Evolutionary conservation across 2,113 vertebrate genomes (phyloP), one percentile per base, ranked within the genome.

Genomic region (Onychostruthus taczanowskii): DNA sequence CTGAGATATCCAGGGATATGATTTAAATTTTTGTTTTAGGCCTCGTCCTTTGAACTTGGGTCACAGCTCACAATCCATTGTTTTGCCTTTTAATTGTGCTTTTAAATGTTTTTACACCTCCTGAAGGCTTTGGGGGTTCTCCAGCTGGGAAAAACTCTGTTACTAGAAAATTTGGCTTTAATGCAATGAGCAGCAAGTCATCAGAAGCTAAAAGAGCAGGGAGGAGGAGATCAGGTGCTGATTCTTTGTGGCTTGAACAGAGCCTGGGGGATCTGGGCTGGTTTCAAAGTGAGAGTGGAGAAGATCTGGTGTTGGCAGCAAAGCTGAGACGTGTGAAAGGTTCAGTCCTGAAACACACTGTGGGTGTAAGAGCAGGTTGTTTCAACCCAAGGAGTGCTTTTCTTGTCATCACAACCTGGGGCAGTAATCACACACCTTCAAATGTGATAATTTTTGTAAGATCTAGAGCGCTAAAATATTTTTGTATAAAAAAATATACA

Each of bases 331-430:
- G 1, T 50, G 55, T 47, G 18, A n/a, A 16, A 43, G 35, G 11
- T 53, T 55, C 70, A 46, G 31, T 22, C 4, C 0, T 11, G 10
- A 6, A 53, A 12, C 20, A 55, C 5, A 0, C 19, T 33, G 50
- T 56, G 49, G 6, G 35, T 47, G 22, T 31, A 3, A 41, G 62
- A 41, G 23, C 61, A 49, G 22, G 11, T 4, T 11, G 61, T 61
- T 69, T 47, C 41, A 46, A 2, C 33, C 24, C 6, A 43, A 80
- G 50, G 5, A 17, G 7, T 6, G 52, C 6, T 7, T 53, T 27
- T 4, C 35, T 56, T 39, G 39, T 47, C 47, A 46, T 64, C 53
- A 39, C 27, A 76, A 11, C 24, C 49, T 59, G 68, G 58, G 44
- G 24, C 35, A 72, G 39, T 4, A 20, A 35, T 2, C 24, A 31